Conservation (phyloP, 2,797 vertebrate species). For the Acipenser ruthenus region DNA sequence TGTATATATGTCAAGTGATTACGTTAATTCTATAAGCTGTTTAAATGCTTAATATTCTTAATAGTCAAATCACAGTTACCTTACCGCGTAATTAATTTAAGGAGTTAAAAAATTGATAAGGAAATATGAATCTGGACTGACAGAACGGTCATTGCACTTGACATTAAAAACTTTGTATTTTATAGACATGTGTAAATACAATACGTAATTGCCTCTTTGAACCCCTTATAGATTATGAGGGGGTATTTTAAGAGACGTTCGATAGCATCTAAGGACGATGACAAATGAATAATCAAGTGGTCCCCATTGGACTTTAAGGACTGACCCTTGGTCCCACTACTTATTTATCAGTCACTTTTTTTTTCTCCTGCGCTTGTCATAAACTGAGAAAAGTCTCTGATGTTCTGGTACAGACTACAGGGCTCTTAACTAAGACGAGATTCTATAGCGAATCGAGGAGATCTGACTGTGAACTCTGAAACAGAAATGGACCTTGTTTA, state of each 20-base stretch:
- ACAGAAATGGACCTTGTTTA: conserved; percentile 45
- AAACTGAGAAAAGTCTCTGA: conserved; percentile 27
- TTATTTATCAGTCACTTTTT: conserved; percentile 33
- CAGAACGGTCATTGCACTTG: too few relatives aligned
- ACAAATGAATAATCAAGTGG: conserved; percentile 56
- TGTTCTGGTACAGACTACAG: conserved; percentile 23
- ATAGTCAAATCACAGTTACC: too few relatives aligned
- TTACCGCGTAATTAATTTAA: too few relatives aligned
- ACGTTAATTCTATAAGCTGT: too few relatives aligned
- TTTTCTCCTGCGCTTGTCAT: background rate
- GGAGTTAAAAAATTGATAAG: too few relatives aligned
- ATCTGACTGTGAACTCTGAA: conserved; percentile 44
- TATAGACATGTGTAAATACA: too few relatives aligned
- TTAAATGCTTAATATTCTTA: too few relatives aligned
- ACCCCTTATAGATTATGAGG: too few relatives aligned
- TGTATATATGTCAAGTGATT: too few relatives aligned
- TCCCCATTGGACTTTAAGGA: conserved; percentile 29
- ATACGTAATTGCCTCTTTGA: too few relatives aligned
- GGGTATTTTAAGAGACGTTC: conserved; percentile 24
- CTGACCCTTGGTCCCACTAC: conserved; percentile 53
- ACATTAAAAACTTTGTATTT: too few relatives aligned
- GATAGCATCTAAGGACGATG: conserved; percentile 45
- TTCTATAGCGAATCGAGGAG: background rate
- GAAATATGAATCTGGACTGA: too few relatives aligned
- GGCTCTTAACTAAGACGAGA: background rate